Evolutionary conservation across 1,140 invertebrate genomes (phyloP), one percentile per base, ranked within the genome.

Genomic region (Nomia melanderi): DNA sequence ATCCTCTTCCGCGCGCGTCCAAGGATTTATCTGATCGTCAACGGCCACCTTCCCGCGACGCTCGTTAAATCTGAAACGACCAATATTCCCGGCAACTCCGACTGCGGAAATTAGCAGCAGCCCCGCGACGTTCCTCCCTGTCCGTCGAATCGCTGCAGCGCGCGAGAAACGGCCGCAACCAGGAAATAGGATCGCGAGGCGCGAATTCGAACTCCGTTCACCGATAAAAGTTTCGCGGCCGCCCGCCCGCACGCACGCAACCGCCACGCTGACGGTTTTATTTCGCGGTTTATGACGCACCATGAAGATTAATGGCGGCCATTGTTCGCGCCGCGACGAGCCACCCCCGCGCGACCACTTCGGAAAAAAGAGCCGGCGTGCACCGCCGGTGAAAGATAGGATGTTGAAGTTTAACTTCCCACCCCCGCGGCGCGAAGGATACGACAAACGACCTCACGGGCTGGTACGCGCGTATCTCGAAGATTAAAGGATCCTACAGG

Each of bases 251-350:
- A 36, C 33, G 33, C 33, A 36, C 9, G 11, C 44, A 29, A 44
- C 8, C 2, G 25, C 23, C 31, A 5, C 14, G 41, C 17, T 67
- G 57, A 41, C 75, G n/a, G n/a, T n/a, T 70, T 81, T 78, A 86
- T 84, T 80, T 79, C 63, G 39, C 47, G 25, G 57, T 80, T 84
- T 80, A 82, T 80, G 77, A 82, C 57, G 65, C 9, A 47, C 62
- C 78, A 84, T 77, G 82, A 87, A 87, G 85, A 87, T 86, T 86
- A 87, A 87, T 79, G 72, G 54, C 11, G 23, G 71, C 36, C 72
- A 83, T 85, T 86, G 83, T 86, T 77, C 69, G 73, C 56, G 29
- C 53, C 54, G 31, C 56, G 44, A 41, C 9, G 27, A 62, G 39
- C 70, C 76, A 41, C 33, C 63, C 27, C 53, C 29, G 78, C 56